Base-by-base conservation (phyloP, 2,113 vertebrate genomes). In the Cariama cristata region DNA sequence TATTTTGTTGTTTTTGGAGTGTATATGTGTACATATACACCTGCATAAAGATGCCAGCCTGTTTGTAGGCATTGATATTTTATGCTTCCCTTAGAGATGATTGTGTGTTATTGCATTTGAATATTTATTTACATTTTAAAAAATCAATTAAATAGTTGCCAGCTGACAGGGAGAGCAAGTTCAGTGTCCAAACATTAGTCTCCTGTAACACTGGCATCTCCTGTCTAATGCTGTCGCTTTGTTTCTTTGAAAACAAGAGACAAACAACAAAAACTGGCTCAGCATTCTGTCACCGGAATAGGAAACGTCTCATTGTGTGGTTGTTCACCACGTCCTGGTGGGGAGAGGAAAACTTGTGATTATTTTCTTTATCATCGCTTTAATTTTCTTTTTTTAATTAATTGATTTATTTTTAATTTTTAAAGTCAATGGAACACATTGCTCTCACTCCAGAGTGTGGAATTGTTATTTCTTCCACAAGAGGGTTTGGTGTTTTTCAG, bases 231-330 rank as follows among this genome's bases (percentile, higher is more conserved):
- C 92, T 35, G 47, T 63, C 0, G 26, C 86, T 97, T 97, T 90
- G 96, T 98, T 97, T 97, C 95, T 97, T 96, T 96, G 96, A 90
- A 97, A 97, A 92, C 30, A 83, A 97, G 88, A 98, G 91, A 94
- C 88, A 96, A 97, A 96, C 68, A 83, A 49, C 89, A 90, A 88
- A 88, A 97, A 96, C 95, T 92, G 71, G 86, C 94, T 93, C 88
- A 94, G 92, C 86, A 69, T 56, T 96, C 96, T 95, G 87, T 81
- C 23, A 75, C 75, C 7, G 7, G 92, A 69, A 62, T 79, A 67
- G 18, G 74, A 96, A 94, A 74, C 91, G 90, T 96, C 97, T 91
- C 49, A 76, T 97, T 90, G 93, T 96, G 88, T 79, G 62, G 86
- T 93, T 97, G 68, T 94, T 93, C 80, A 89, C 76, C 5, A 10